phyloP scores from a whole-genome alignment of 2,797 vertebrate genomes.

The Melanotaenia maccullochi region DNA sequence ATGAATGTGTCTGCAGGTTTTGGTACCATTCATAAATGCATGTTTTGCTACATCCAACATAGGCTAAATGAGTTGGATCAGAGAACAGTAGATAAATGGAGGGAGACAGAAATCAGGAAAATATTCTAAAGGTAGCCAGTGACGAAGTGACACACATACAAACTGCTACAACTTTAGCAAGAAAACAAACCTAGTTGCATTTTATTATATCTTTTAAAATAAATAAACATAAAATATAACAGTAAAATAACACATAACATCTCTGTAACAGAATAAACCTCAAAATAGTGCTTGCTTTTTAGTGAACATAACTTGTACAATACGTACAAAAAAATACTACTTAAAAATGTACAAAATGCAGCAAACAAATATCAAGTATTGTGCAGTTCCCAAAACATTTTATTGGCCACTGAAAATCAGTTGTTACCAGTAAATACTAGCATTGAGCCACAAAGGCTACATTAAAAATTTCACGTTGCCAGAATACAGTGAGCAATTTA shows the following conservation, averaged over 20 bases:
- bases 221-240: constrained; percentile 88
- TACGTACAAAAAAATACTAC: constrained; percentile 82
- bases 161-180: constrained; percentile 20
- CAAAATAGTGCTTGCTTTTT: constrained; percentile 77
- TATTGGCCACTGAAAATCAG: constrained; percentile 53
- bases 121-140: neutral
- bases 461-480: constrained; percentile 32
- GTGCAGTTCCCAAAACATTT: constrained; percentile 58
- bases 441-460: constrained; percentile 55
- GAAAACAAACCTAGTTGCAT: constrained; percentile 78
- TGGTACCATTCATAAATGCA: too few relatives aligned
- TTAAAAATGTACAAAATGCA: constrained; percentile 85
- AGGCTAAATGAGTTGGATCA: too few relatives aligned
- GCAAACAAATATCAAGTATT: constrained; percentile 82
- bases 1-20: too few relatives aligned
- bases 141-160: neutral
- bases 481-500: constrained; percentile 32
- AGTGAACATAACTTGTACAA: constrained; percentile 80
- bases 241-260: constrained; percentile 81
- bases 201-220: constrained; percentile 88
- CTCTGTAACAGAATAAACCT: constrained; percentile 81
- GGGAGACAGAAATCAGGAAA: neutral
- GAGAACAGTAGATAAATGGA: too few relatives aligned
- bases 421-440: constrained; percentile 40
- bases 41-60: too few relatives aligned